These are phyloP conservation scores for Cryptocheilus praepositus DNA, from an alignment of 2,888 invertebrate species.

Conservation along the genomic window DNA sequence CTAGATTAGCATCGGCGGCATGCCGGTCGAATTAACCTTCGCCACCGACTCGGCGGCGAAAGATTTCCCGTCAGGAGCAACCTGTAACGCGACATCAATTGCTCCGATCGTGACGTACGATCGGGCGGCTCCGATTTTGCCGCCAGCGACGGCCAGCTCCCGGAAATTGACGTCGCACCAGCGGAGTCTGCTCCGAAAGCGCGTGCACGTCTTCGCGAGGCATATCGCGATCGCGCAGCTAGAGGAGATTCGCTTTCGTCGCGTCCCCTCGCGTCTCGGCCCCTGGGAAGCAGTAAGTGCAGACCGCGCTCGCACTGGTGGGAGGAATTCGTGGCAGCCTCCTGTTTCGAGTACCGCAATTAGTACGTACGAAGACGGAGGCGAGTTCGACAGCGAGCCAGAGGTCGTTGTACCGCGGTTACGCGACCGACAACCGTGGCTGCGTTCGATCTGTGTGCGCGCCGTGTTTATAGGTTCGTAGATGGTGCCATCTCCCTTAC, in stretches of 20 bases:
- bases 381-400: slow-evolving; percentile 49
- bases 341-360: slow-evolving; percentile 35
- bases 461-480: slow-evolving; percentile 51
- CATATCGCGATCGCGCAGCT: too few relatives aligned
- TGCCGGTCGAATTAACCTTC: too few relatives aligned
- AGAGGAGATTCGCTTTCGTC: slow-evolving; percentile 5
- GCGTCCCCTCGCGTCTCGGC: background rate
- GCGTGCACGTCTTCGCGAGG: too few relatives aligned
- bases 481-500: slow-evolving; percentile 37
- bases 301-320: background rate
- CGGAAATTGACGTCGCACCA: too few relatives aligned
- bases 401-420: slow-evolving; percentile 68
- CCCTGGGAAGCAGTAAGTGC: background rate
- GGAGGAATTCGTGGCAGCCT: slow-evolving; percentile 13
- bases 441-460: slow-evolving; percentile 48
- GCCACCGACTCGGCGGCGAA: too few relatives aligned
- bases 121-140: too few relatives aligned
- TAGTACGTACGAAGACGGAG: slow-evolving; percentile 29
- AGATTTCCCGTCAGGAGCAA: too few relatives aligned
- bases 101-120: too few relatives aligned
- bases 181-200: too few relatives aligned
- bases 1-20: too few relatives aligned
- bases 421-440: slow-evolving; percentile 60
- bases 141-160: too few relatives aligned
- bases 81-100: too few relatives aligned